Base-by-base conservation (phyloP, 2,888 invertebrate genomes). In the Spilosoma lubricipeda region DNA sequence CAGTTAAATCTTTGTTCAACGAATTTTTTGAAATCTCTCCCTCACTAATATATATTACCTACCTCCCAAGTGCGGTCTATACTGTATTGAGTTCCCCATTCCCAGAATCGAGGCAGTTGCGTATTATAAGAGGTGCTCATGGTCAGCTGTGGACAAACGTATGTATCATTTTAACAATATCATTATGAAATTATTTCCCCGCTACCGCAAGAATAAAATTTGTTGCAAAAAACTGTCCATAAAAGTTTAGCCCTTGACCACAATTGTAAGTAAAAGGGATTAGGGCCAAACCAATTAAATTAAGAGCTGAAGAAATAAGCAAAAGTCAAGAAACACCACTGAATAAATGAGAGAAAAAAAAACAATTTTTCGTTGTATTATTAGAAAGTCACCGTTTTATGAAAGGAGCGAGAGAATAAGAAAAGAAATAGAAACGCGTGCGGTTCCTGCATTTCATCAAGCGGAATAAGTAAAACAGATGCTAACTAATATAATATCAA, bases 121-220 rank as follows among this genome's bases (percentile, higher is more conserved):
- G 59, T 67, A 42, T 73, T 67, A 66, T 72, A 67, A 48, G 72
- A 67, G 30, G 27, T n/a, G 42, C 72, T 67, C 72, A 67, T 70
- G 45, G 70, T 69, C 39, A 76, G 48, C 75, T 76, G 75, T 76
- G 75, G 64, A 76, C 70, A 76, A 76, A 76, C n/a, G 59, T 9
- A 36, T 68, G 39, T 7, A 56, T 72, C 56, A 66, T 69, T 66
- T 71, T 68, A 64, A 59, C n/a, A 0, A 33, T 36, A 13, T 39
- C 27, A 27, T n/a, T 63, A 5, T 13, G 27, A 59, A 18, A 59
- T 15, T 4, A 30, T 59, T 27, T 59, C 27, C 27, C 59, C 11
- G 27, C 27, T 27, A 59, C 59, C 13, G 5, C 27, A 59, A 15
- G 3, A 9, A 59, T 59, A 59, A 59, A 27, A 59, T 15, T 13